Base-by-base conservation (phyloP, 37 sponge, comb jelly and placozoan species). In the Diacarnus erythraeanus region DNA sequence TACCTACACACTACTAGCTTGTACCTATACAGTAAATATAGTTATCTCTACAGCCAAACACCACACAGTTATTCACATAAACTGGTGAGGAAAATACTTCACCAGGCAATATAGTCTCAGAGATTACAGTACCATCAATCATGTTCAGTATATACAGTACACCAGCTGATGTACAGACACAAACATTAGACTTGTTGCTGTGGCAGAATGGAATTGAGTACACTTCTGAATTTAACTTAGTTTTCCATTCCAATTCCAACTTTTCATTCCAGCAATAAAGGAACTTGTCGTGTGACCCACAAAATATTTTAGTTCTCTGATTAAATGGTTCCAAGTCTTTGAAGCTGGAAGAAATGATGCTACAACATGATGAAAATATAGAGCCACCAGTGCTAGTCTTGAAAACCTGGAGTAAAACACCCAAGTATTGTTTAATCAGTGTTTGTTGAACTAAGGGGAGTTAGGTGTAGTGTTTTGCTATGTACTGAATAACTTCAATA, bases 41-140 rank as follows among this genome's bases (percentile, higher is more conserved):
- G 39, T 96, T 73, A 43, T 96, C 91, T 12, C 96, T 60, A 41
- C 96, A 93, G 22, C 96, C 96, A 39, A 94, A 81, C 17, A 92
- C 73, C 33, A 96, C 59, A 10, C 44, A 58, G 72, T 44, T 64
- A n/a, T 76, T 72, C 57, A 80, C 40, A 2, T 71, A 42, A 9
- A 93, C 94, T 41, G 96, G 94, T 25, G 96, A 96, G 26, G 96
- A 96, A 54, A 86, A 96, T 22, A 93, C 82, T 3, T 93, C 76
- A 1, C 84, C 73, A 0, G 94, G 94, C 1, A 96, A 68, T 23
- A 38, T 31, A 0, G 69, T 0, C 23, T 10, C 0, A 8, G 61
- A 59, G 25, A 87, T 38, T 23, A 88, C 33, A 21, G 2, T 2
- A 0, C 94, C 94, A 63, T 29, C 64, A 0, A 3, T 18, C 15